Percentiles rank a stretch among this genome's conserved stretches.
phyloP scores from a whole-genome alignment of 1,140 invertebrate genomes.

The Rhopalosiphum padi region DNA sequence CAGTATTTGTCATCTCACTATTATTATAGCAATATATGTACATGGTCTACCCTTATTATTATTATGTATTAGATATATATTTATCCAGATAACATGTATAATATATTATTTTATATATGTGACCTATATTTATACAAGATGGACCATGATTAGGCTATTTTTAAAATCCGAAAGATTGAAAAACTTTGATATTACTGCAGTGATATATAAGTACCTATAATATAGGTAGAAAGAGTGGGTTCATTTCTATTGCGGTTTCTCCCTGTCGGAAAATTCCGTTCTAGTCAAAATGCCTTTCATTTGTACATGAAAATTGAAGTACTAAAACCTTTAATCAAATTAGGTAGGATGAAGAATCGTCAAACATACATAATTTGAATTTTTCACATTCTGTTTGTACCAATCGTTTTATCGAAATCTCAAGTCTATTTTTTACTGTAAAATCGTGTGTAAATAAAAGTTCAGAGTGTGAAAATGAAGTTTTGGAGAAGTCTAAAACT shows the following conservation, averaged over 20 bases:
- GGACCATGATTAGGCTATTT: background rate
- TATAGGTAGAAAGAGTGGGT: background rate
- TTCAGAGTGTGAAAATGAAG: background rate
- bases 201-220: background rate
- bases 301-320: background rate
- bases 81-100: background rate
- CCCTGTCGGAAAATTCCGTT: background rate
- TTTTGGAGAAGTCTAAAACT: background rate
- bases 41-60: background rate
- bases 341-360: background rate
- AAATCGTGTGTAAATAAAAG: background rate
- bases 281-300: background rate
- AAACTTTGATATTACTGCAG: background rate
- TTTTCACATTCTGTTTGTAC: too few relatives aligned
- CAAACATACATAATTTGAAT: too few relatives aligned
- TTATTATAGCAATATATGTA: background rate
- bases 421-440: background rate
- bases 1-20: background rate
- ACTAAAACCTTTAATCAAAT: background rate
- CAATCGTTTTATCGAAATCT: background rate
- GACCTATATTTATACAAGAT: background rate
- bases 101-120: background rate
- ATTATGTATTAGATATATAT: background rate
- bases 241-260: background rate
- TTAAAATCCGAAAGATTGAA: background rate